Base-by-base conservation (phyloP, 2,113 vertebrate species). In the Tetraodon nigroviridis region DNA sequence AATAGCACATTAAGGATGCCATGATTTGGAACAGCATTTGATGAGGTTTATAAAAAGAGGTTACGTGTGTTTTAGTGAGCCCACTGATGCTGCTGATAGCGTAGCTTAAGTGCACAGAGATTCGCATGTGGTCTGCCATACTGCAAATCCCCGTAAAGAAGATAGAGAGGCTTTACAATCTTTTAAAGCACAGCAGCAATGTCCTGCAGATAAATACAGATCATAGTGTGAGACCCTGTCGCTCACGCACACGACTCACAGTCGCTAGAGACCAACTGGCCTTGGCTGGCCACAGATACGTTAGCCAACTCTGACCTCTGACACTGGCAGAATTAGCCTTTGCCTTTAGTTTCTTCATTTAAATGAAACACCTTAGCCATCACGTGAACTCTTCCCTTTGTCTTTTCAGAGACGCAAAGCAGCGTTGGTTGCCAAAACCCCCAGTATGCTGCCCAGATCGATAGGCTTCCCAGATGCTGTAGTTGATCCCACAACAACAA, bases 131-230 rank as follows among this genome's bases (percentile, higher is more conserved):
- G 83, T 80, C 84, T 67, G 73, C 83, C 77, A 82, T 86, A 79
- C 77, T 65, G 76, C 76, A 89, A 88, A 88, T 88, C 87, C 86
- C 77, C 80, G 72, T 64, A 82, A 83, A 88, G 84, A 86, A 86
- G 87, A 89, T 89, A 82, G 86, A 88, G 83, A 77, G 81, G 86
- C 79, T 87, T 87, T 87, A 81, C 79, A 89, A 84, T 84, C 82
- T 85, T 88, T 87, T 88, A 86, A 84, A 87, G 83, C 83, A 73
- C 75, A 74, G 80, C 78, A 85, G 69, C 82, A 80, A 84, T 65
- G 79, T 75, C 83, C 83, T 50, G 67, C 80, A 80, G 82, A 84
- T 89, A 86, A 88, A 84, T 84, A 89, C 84, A 84, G 83, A 87
- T 86, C 80, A 80, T 77, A 82, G 83, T 89, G 76, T 88, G 87